phyloP scores from a whole-genome alignment of 1,140 invertebrate species.

The Hylyphantes graminicola region DNA sequence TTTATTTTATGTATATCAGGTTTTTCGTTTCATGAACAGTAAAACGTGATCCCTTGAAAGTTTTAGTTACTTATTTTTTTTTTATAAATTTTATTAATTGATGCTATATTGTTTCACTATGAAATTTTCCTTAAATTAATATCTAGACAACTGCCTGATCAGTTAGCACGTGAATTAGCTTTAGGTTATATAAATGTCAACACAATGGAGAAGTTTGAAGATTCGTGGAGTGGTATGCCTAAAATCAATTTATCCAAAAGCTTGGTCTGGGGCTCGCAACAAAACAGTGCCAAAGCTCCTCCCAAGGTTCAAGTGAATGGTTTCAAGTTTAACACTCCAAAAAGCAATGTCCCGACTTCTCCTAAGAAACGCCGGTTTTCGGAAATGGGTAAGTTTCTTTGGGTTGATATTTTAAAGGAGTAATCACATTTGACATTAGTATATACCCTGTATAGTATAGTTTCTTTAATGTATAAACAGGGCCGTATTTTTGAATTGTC shows the following conservation, averaged over 20 bases:
- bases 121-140: constrained; percentile 7
- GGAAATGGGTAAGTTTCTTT: constrained; percentile 5
- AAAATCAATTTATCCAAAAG: constrained; percentile 2
- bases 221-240: constrained; percentile 62
- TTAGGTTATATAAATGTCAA: constrained; percentile 90
- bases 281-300: neutral
- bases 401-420: neutral
- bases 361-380: neutral
- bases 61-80: neutral
- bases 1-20: neutral
- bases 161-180: constrained; percentile 82
- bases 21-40: neutral
- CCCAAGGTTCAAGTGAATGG: neutral
- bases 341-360: neutral
- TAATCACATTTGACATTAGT: no score
- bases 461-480: no score
- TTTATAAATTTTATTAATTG: neutral
- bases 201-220: constrained; percentile 77
- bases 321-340: constrained; percentile 36
- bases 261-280: constrained; percentile 30
- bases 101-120: neutral
- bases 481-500: no score
- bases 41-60: neutral
- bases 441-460: no score
- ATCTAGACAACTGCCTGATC: constrained; percentile 69